A percentile compares a stretch with the other conserved stretches of the same genome.
Conservation (phyloP, 2,113 vertebrate species). For the Oreochromis aureus region DNA sequence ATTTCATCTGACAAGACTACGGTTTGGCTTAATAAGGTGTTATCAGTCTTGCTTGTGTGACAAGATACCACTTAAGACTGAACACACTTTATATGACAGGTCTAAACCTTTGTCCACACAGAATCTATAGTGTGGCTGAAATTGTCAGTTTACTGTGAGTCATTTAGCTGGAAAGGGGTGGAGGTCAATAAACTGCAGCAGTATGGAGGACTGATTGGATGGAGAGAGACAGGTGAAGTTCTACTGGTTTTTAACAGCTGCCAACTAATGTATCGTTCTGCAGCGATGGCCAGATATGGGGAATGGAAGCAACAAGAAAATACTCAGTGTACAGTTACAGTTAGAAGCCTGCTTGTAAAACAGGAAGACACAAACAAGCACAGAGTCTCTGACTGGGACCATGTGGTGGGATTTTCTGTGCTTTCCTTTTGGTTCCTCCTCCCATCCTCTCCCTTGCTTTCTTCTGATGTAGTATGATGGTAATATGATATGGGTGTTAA, state of each 20-base stretch:
- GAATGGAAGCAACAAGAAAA: neutral
- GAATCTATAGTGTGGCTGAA: neutral
- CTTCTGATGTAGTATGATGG: neutral
- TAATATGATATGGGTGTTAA: constrained; percentile 11
- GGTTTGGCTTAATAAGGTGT: neutral
- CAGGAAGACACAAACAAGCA: neutral
- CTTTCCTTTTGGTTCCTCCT: neutral
- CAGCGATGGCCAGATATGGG: neutral
- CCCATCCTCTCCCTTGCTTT: neutral
- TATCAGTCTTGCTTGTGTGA: neutral
- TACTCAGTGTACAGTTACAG: neutral
- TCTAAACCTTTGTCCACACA: neutral
- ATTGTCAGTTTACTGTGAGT: neutral
- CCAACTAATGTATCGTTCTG: neutral
- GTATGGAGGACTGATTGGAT: neutral
- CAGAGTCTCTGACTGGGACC: neutral
- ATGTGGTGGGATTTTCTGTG: constrained; percentile 9
- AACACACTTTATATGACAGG: neutral
- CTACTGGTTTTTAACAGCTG: neutral
- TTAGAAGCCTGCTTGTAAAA: neutral
- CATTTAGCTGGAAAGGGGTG: constrained; percentile 8
- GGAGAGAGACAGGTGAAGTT: neutral
- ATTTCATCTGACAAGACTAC: neutral
- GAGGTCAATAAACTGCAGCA: neutral
- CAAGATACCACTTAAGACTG: neutral